Base-by-base conservation (phyloP, 2,113 vertebrate species). In the Eolophus roseicapilla region DNA sequence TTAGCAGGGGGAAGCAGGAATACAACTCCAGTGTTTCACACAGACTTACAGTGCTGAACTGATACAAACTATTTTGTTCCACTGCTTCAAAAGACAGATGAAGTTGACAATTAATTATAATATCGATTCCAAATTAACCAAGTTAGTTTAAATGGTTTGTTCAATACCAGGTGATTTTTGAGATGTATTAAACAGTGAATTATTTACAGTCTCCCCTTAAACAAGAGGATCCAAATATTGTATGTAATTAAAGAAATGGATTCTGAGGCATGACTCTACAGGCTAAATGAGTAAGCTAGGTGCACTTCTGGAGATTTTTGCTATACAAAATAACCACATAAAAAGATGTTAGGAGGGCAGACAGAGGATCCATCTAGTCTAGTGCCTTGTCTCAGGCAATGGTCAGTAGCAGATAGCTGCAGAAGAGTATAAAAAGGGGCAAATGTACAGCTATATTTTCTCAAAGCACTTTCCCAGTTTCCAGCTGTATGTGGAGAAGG, bases 41-140 rank as follows among this genome's bases (percentile, higher is more conserved):
- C 17, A 67, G 6, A 63, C 55, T 63, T 79, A 0, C 10, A 60
- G 39, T 73, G n/a, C 50, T 83, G 29, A 86, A 60, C 12, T 68
- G 50, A 55, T 67, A 37, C 16, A 59, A 81, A n/a, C 69, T 47
- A 10, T 60, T 88, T 91, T 75, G 33, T 88, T 90, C 52, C n/a
- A 10, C 68, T 5, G 8, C 82, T 80, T 93, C 80, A 92, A 43
- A 93, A 91, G 92, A 68, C 3, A 69, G 55, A 90, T 93, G 73
- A 75, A 89, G 81, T 76, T 76, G 64, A 55, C 44, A 82, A 94
- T 96, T 94, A 80, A 86, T 94, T 93, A 67, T 67, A 65, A 41
- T 86, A 47, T 93, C 67, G 94, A 93, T 80, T 93, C 50, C 29
- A 84, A 92, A 76, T 88, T 80, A 93, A 39, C n/a, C 16, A 50